Evolutionary conservation across 2,888 invertebrate species (phyloP).

Genomic region (Hypselothyrea guttata): DNA sequence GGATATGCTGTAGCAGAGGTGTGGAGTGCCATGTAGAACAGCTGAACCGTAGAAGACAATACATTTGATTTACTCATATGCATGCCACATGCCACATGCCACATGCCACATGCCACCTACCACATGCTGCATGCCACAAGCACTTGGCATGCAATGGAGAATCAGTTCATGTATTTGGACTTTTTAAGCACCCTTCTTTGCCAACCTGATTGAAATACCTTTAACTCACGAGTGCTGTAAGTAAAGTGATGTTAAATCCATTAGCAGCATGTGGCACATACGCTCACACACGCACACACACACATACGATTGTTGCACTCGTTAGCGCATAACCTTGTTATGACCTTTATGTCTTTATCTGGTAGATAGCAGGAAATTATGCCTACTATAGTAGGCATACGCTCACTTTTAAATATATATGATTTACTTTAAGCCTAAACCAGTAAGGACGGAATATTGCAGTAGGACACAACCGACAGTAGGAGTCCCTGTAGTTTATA

Average conservation of each 20-base stretch:
- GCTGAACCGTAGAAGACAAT: constrained; percentile 24
- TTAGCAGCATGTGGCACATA: constrained; percentile 9
- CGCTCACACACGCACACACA: no score
- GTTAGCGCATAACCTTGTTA: neutral
- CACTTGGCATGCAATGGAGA: constrained; percentile 2
- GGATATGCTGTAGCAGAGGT: no score
- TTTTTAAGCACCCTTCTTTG: constrained; percentile 5
- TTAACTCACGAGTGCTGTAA: constrained; percentile 3
- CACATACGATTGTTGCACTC: no score
- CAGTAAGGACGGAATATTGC: no score
- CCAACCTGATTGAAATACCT: constrained; percentile 20
- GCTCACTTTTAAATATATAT: no score
- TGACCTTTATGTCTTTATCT: neutral
- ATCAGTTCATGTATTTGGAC: constrained; percentile 19
- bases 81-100: constrained; percentile 33
- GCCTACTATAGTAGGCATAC: no score
- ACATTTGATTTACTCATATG: constrained; percentile 53
- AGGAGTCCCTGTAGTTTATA: no score
- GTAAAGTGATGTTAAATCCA: constrained; percentile 23
- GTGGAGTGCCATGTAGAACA: neutral
- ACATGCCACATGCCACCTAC: constrained; percentile 25
- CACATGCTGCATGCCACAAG: constrained; percentile 23
- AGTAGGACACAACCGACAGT: no score
- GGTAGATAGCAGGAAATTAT: neutral
- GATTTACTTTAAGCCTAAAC: no score